Conservation (phyloP, 2,888 invertebrate genomes). For the Cephus sareptanus region DNA sequence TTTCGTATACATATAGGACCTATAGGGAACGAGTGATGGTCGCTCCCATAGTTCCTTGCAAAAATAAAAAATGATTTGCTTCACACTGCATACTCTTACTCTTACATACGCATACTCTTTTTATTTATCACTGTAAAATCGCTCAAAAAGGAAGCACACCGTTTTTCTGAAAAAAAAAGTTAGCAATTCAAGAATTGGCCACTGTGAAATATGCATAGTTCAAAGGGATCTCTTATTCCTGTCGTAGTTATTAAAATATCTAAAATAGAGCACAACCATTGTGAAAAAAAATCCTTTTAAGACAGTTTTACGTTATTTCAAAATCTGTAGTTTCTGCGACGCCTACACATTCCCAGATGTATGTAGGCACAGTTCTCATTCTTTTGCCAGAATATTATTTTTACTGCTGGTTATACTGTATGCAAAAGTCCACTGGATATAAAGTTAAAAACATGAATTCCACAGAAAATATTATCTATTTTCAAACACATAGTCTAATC, state of each 20-base stretch:
- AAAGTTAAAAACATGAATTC: not conserved
- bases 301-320: not conserved
- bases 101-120: not conserved
- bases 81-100: not conserved
- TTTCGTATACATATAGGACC: not conserved
- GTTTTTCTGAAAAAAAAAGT: no score
- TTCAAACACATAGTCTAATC: not conserved
- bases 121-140: not conserved
- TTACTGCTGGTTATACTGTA: not conserved
- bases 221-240: no score
- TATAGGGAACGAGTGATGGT: not conserved
- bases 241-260: not conserved
- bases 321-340: not conserved
- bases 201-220: not conserved
- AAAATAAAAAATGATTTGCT: not conserved
- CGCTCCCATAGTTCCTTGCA: not conserved
- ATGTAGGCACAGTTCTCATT: not conserved
- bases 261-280: not conserved
- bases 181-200: not conserved
- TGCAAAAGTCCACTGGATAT: not conserved
- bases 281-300: not conserved
- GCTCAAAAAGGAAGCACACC: no score
- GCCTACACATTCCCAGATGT: not conserved
- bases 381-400: not conserved
- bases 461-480: not conserved